phyloP scores from a whole-genome alignment of 2,888 invertebrate species.

The Dasysyrphus albostriatus region DNA sequence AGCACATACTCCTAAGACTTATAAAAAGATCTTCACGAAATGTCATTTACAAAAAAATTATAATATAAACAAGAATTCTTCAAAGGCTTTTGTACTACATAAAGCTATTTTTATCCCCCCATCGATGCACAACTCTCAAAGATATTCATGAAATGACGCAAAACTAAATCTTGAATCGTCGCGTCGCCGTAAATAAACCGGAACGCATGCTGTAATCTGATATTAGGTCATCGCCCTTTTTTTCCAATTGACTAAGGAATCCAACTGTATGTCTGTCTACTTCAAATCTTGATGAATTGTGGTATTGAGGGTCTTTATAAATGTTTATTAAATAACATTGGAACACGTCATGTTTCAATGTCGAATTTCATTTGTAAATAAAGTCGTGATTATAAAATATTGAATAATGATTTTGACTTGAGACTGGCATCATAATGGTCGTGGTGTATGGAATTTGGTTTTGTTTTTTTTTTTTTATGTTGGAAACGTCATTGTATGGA shows the following conservation, averaged over 20 bases:
- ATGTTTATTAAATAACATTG: slow-evolving; percentile 19
- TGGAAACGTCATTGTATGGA: neutral
- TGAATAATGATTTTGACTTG: neutral
- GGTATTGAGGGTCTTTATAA: neutral
- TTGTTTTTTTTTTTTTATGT: neutral
- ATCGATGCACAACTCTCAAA: slow-evolving; percentile 51
- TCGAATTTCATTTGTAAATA: slow-evolving; percentile 17
- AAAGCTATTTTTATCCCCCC: slow-evolving; percentile 16
- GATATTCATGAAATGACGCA: slow-evolving; percentile 51
- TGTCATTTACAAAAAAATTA: slow-evolving; percentile 4
- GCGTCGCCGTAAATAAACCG: slow-evolving; percentile 58
- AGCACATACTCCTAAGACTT: neutral
- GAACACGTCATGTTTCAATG: slow-evolving; percentile 6
- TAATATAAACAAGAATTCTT: slow-evolving; percentile 6
- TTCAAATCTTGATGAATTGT: slow-evolving; percentile 33
- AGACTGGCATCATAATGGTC: neutral
- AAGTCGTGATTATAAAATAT: neutral
- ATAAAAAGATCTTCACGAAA: slow-evolving; percentile 4
- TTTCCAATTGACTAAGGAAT: slow-evolving; percentile 16
- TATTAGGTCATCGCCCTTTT: slow-evolving; percentile 65
- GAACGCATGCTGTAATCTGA: slow-evolving; percentile 70
- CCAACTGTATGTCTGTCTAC: slow-evolving; percentile 37
- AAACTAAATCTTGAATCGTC: slow-evolving; percentile 38
- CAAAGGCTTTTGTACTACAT: neutral
- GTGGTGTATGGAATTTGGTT: neutral